These are phyloP conservation scores for Trachymyrmex cornetzi DNA, from an alignment of 1,140 invertebrate genomes.

Conservation along the genomic window DNA sequence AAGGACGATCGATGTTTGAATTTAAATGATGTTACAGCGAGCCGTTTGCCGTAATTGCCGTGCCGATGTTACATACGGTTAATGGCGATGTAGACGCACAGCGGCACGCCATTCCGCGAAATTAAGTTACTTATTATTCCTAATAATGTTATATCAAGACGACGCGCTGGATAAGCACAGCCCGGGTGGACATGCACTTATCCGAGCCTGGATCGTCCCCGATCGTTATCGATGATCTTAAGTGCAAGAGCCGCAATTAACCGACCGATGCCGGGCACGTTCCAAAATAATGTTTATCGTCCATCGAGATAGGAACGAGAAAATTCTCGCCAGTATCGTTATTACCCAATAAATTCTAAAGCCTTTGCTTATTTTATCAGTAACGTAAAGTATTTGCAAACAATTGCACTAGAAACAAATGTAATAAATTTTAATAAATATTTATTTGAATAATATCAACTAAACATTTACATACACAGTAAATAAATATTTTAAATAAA, in stretches of 20 bases:
- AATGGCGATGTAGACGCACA: conserved; percentile 20
- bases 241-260: conserved; percentile 51
- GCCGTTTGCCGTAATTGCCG: conserved; percentile 42
- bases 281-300: conserved; percentile 45
- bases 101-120: conserved; percentile 28
- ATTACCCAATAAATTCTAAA: neutral
- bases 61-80: conserved; percentile 35
- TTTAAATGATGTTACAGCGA: conserved; percentile 52
- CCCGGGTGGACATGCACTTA: conserved; percentile 42
- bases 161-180: neutral
- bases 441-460: too few relatives aligned
- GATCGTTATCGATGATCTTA: conserved; percentile 51
- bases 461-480: too few relatives aligned
- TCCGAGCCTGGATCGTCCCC: conserved; percentile 32
- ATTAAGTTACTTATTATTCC: conserved; percentile 62
- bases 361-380: neutral
- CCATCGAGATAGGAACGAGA: neutral
- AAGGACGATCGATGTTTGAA: conserved; percentile 52
- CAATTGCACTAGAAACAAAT: neutral
- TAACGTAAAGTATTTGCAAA: neutral
- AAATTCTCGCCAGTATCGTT: neutral
- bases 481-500: too few relatives aligned
- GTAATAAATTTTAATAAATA: too few relatives aligned
- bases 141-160: conserved; percentile 54
- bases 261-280: conserved; percentile 40